Percentiles rank a stretch among this genome's conserved stretches.
Conservation (phyloP, 2,113 vertebrate species). For the Paradisaea rubra region DNA sequence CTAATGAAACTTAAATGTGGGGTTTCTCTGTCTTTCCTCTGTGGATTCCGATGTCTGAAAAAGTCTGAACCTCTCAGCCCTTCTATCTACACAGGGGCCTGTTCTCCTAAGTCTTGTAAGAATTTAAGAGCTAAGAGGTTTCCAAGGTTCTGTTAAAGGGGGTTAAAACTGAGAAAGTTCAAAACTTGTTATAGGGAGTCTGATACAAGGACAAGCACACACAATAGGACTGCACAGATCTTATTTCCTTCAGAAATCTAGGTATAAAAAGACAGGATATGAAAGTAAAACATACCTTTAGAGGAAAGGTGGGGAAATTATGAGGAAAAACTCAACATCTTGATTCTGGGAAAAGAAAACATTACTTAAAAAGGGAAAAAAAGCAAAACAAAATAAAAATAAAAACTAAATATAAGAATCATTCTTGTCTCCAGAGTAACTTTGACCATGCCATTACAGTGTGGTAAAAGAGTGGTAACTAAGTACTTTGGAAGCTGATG, state of each 20-base stretch:
- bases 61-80: neutral
- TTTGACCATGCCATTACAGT: neutral
- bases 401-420: neutral
- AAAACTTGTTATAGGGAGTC: neutral
- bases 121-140: neutral
- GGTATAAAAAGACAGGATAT: too few relatives aligned
- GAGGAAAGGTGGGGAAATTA: neutral
- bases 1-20: neutral
- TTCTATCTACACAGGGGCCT: accelerated
- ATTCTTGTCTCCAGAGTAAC: neutral
- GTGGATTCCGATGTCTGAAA: neutral
- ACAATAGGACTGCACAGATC: neutral
- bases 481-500: neutral
- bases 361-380: neutral
- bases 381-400: neutral
- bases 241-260: neutral
- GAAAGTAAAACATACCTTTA: neutral
- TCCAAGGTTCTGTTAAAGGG: neutral
- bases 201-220: neutral
- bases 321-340: neutral
- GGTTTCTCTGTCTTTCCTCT: neutral
- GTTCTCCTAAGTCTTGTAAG: neutral
- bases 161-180: neutral
- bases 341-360: neutral
- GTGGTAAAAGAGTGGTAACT: neutral